phyloP scores from a whole-genome alignment of 1,140 invertebrate genomes.

The Probaryconus sp. region DNA sequence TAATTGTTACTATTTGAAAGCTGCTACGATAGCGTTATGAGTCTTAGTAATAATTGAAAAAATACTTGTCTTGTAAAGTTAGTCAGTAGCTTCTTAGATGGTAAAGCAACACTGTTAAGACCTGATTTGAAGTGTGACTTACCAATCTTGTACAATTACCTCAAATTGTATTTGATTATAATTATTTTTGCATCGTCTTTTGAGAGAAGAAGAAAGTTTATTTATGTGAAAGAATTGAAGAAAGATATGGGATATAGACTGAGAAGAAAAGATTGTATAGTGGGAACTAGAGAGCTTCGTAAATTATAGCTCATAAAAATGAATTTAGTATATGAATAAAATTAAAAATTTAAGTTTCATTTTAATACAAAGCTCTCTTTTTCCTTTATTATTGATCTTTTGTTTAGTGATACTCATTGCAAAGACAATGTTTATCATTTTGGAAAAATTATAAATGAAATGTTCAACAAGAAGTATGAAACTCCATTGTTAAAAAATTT shows the following conservation, averaged over 20 bases:
- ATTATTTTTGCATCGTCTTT: conserved; percentile 45
- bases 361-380: conserved; percentile 37
- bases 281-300: conserved; percentile 39
- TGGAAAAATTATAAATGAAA: neutral
- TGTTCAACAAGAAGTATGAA: no score
- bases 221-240: conserved; percentile 48
- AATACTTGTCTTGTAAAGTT: conserved; percentile 49
- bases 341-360: neutral
- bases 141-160: conserved; percentile 47
- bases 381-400: conserved; percentile 25
- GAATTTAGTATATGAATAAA: neutral
- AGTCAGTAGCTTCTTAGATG: conserved; percentile 54
- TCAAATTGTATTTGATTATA: conserved; percentile 24
- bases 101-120: conserved; percentile 61
- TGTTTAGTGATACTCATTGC: conserved; percentile 41
- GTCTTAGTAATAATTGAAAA: conserved; percentile 44
- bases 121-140: conserved; percentile 55
- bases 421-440: neutral
- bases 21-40: conserved; percentile 57
- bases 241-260: conserved; percentile 45
- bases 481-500: no score
- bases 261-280: conserved; percentile 42
- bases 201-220: conserved; percentile 47
- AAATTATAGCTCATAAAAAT: neutral
- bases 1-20: conserved; percentile 49